A percentile compares a stretch with the other conserved stretches of the same genome.
Evolutionary conservation across 1,140 invertebrate species (phyloP).

Genomic region (Drosophila simulans): DNA sequence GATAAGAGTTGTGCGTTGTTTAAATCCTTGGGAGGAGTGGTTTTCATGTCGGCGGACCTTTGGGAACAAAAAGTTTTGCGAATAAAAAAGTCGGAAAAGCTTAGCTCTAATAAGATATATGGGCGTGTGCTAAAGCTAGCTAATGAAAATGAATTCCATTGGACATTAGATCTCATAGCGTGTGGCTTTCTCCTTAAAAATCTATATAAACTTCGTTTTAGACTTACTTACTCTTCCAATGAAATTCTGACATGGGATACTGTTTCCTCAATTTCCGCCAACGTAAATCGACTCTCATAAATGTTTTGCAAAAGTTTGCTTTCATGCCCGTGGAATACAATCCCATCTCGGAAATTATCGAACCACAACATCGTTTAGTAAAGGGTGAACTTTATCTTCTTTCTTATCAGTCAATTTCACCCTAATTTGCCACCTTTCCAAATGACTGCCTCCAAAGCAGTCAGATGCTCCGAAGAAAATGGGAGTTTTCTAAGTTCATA

Average conservation of each 20-base stretch:
- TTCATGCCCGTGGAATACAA: not conserved
- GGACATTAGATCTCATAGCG: not conserved
- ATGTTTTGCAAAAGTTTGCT: not conserved
- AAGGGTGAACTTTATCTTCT: not conserved
- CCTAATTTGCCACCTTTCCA: constrained; percentile 38
- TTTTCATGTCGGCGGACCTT: not conserved
- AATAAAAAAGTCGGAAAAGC: not conserved
- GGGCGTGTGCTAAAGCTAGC: not conserved
- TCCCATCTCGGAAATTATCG: not conserved
- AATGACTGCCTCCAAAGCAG: constrained; percentile 24
- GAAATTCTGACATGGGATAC: not conserved
- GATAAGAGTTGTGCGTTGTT: constrained; percentile 56
- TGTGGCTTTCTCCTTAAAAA: not conserved
- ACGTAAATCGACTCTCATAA: not conserved
- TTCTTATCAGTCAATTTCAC: constrained; percentile 6
- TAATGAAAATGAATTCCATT: not conserved
- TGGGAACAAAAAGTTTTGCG: not conserved
- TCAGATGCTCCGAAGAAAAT: constrained; percentile 32
- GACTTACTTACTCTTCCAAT: not conserved
- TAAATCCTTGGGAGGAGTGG: constrained; percentile 11
- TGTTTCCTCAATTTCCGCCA: not conserved
- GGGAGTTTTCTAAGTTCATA: constrained; percentile 24
- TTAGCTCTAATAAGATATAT: not conserved
- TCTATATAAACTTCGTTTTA: too few relatives aligned
- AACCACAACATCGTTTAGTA: not conserved